A percentile compares a stretch with the other conserved stretches of the same genome.
Conservation (phyloP, 2,113 vertebrate genomes). For the Pollimyrus isidori region DNA sequence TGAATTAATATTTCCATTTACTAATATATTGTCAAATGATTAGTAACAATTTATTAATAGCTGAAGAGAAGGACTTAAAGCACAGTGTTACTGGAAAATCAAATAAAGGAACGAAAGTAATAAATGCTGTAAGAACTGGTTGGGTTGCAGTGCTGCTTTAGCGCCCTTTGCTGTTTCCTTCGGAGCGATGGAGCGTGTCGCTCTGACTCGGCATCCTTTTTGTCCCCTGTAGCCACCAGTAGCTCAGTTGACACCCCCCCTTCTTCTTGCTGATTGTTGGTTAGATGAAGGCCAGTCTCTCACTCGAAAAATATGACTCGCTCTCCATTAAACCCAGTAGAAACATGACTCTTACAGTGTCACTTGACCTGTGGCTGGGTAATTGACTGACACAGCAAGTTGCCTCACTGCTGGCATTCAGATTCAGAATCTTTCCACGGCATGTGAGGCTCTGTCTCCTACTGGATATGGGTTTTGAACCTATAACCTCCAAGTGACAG, state of each 20-base stretch:
- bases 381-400: background rate
- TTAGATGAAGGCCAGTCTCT: background rate
- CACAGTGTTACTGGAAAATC: background rate
- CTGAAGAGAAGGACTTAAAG: background rate
- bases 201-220: background rate
- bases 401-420: background rate
- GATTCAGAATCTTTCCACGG: background rate
- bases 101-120: background rate
- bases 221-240: background rate
- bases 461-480: background rate
- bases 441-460: background rate
- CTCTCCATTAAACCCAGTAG: background rate
- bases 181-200: background rate
- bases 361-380: background rate
- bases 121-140: background rate
- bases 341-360: background rate
- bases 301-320: background rate
- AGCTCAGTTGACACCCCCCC: background rate
- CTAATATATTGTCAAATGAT: background rate
- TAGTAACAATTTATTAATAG: background rate
- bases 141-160: background rate
- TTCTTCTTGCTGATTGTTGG: background rate
- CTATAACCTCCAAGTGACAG: background rate
- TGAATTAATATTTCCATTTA: background rate
- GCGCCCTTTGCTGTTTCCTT: background rate